Evolutionary conservation across 2,797 vertebrate species (phyloP).

Genomic region (Serranus cabrilla): DNA sequence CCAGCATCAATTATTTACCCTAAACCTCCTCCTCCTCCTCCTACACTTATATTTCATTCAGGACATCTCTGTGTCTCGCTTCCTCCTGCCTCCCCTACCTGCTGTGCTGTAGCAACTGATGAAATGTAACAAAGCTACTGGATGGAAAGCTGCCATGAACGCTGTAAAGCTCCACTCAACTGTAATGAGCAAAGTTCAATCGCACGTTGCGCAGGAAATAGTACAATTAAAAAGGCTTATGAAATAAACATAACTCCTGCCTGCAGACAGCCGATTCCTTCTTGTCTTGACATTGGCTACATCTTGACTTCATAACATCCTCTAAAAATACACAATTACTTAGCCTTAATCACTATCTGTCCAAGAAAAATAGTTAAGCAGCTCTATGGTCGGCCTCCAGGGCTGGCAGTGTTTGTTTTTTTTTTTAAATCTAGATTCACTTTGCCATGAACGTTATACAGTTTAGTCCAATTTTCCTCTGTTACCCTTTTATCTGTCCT

Average conservation of each 20-base stretch:
- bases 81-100: slow-evolving; percentile 19
- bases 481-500: not conserved
- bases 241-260: slow-evolving; percentile 43
- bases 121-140: slow-evolving; percentile 28
- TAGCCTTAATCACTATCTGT: slow-evolving; percentile 18
- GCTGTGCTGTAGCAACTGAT: slow-evolving; percentile 18
- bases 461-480: not conserved
- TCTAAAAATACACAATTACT: slow-evolving; percentile 45
- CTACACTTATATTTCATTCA: slow-evolving; percentile 37
- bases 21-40: slow-evolving; percentile 26
- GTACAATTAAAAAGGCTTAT: slow-evolving; percentile 34
- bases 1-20: slow-evolving; percentile 52
- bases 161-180: slow-evolving; percentile 12
- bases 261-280: slow-evolving; percentile 14
- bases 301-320: slow-evolving; percentile 22
- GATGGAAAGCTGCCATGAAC: slow-evolving; percentile 32
- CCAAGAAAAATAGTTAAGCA: slow-evolving; percentile 8
- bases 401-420: not conserved
- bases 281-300: slow-evolving; percentile 15
- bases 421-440: not conserved
- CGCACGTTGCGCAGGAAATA: slow-evolving; percentile 14
- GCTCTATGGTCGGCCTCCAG: slow-evolving; percentile 3
- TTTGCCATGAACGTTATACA: not conserved
- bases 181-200: slow-evolving; percentile 44
- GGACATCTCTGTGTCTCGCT: slow-evolving; percentile 27